Conservation (phyloP, 2,113 vertebrate genomes). For the Ariopsis seemanni region DNA sequence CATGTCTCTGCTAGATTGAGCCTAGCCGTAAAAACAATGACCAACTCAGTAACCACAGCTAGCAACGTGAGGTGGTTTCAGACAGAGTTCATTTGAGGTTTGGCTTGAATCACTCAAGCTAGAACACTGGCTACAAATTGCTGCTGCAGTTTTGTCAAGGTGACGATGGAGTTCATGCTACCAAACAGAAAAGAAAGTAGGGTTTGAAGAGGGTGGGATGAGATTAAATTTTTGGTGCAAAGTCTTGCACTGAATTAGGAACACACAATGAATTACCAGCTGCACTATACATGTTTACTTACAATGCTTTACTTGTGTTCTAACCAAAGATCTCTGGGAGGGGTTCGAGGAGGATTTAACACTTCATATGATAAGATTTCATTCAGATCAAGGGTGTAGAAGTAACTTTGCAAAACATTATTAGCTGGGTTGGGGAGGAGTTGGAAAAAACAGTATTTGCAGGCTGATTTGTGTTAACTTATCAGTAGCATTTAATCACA, state of each 20-base stretch:
- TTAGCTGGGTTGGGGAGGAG: not conserved
- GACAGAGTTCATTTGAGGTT: not conserved
- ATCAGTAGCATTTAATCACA: not conserved
- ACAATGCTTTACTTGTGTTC: not conserved
- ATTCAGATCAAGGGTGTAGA: not conserved
- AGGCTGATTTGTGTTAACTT: not conserved
- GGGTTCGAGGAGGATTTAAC: not conserved
- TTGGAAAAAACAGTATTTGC: not conserved
- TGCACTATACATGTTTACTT: not conserved
- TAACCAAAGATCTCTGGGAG: not conserved
- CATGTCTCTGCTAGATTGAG: constrained; percentile 69
- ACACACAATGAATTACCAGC: not conserved
- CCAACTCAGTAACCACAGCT: not conserved
- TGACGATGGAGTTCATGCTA: not conserved
- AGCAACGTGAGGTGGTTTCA: not conserved
- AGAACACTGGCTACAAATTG: not conserved
- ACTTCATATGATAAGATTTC: not conserved
- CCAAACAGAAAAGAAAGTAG: not conserved
- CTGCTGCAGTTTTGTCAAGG: not conserved
- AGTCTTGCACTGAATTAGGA: not conserved
- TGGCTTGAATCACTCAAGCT: not conserved
- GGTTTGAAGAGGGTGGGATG: not conserved
- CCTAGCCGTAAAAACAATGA: not conserved
- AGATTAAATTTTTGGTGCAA: not conserved
- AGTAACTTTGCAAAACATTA: not conserved